Evolutionary conservation across 2,888 invertebrate species (phyloP).

Genomic region (Abscondita cerata): DNA sequence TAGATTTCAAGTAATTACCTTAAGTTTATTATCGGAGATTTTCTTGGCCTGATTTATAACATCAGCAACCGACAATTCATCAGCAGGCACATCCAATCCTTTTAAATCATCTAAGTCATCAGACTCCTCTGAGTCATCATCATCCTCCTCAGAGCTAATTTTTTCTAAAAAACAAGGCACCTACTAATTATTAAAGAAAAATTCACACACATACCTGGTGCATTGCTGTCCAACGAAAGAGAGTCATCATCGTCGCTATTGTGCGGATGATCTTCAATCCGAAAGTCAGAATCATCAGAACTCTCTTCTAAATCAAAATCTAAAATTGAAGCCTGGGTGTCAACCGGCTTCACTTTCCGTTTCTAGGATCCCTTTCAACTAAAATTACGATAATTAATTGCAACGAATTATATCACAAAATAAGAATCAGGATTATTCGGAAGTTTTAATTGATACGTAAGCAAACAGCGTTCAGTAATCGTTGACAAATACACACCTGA

Average conservation of each 20-base stretch:
- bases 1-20: conserved; percentile 44
- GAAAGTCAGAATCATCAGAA: conserved; percentile 94
- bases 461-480: no score
- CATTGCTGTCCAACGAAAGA: conserved; percentile 75
- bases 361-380: conserved; percentile 81
- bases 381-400: conserved; percentile 13
- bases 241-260: conserved; percentile 79
- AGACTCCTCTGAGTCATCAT: conserved; percentile 57
- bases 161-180: conserved; percentile 10
- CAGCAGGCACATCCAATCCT: conserved; percentile 50
- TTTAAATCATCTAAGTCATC: conserved; percentile 54
- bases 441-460: no score
- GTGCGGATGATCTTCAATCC: conserved; percentile 84
- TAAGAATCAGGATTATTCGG: no score
- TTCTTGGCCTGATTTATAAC: conserved; percentile 62
- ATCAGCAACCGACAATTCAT: conserved; percentile 60
- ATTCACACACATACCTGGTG: conserved; percentile 63
- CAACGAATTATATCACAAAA: no score
- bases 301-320: conserved; percentile 90
- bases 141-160: conserved; percentile 49
- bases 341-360: conserved; percentile 80
- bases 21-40: conserved; percentile 56
- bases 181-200: not conserved
- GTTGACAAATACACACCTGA: conserved; percentile 25
- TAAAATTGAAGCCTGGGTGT: conserved; percentile 74